Evolutionary conservation across 1,140 invertebrate species (phyloP), one percentile per base, ranked within the genome.

Genomic region (Ctenoplectra terminalis): DNA sequence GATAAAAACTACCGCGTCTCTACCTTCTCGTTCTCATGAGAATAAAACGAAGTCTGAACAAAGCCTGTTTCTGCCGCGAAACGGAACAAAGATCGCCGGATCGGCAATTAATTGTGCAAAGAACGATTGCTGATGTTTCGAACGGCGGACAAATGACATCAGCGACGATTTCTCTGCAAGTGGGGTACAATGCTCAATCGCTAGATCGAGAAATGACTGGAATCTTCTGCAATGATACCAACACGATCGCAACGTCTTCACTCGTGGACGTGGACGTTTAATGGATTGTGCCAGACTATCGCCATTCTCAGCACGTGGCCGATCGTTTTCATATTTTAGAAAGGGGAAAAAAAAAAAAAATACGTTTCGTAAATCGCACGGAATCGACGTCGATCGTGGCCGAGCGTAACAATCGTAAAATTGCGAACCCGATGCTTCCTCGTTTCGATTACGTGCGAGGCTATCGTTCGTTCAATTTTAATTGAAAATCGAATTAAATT

Each of bases 151-250:
- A 86, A 90, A 90, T 85, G 82, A 81, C 61, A 66, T 83, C 86
- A 79, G 78, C 66, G 83, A 85, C 89, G 91, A 93, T 92, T 93
- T 92, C 90, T 89, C 91, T 87, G 74, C 87, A 91, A 91, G 86
- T 90, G 86, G 89, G 88, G 90, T 92, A 89, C 40, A 63, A 91
- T 87, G 89, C 88, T 92, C 31, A 17, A 29, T 90, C 88, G 82
- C 85, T 85, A 87, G 89, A 92, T 91, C 90, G 85, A 88, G 89
- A 67, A 81, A 88, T 87, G 87, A 91, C 86, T 87, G 90, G 87
- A 90, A 89, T 92, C 89, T 90, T 87, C 84, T 46, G 43, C 37
- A 29, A 50, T 40, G 69, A 60, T 17, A 23, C n/a, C 43, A 29
- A 4, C n/a, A 64, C 23, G 23, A 40, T 17, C 6, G 17, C 50